A percentile compares a stretch with the other conserved stretches of the same genome.
Conservation (phyloP, 2,888 invertebrate genomes). For the Spilosoma lubricipeda region DNA sequence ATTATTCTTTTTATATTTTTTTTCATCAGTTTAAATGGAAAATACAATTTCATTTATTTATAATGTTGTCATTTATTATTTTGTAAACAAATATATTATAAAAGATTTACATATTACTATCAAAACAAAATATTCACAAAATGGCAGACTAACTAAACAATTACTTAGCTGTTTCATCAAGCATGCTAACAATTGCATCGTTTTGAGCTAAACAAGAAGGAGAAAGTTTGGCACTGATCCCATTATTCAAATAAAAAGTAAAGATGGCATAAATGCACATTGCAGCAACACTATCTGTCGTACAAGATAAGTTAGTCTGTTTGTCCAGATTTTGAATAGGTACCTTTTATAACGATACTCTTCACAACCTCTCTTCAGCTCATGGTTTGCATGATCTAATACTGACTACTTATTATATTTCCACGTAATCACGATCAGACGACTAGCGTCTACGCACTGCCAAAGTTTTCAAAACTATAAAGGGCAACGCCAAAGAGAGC, state of each 20-base stretch:
- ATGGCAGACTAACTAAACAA: slow-evolving; percentile 87
- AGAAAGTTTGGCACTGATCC: slow-evolving; percentile 86
- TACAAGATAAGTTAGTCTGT: slow-evolving; percentile 82
- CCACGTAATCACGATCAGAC: slow-evolving; percentile 46
- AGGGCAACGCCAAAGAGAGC: slow-evolving; percentile 82
- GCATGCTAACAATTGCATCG: slow-evolving; percentile 86
- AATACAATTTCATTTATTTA: slow-evolving; percentile 86
- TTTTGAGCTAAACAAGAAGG: slow-evolving; percentile 86
- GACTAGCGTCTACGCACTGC: slow-evolving; percentile 51
- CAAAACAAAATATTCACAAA: slow-evolving; percentile 87
- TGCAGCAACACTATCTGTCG: slow-evolving; percentile 80
- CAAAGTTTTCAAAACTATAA: slow-evolving; percentile 63
- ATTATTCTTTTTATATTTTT: slow-evolving; percentile 87
- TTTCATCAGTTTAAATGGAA: slow-evolving; percentile 87
- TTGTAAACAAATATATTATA: slow-evolving; percentile 87
- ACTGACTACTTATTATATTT: slow-evolving; percentile 70
- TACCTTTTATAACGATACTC: slow-evolving; percentile 85
- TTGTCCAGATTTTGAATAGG: slow-evolving; percentile 83
- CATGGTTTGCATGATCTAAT: slow-evolving; percentile 78
- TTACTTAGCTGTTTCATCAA: slow-evolving; percentile 83
- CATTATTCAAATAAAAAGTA: slow-evolving; percentile 80
- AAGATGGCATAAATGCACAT: slow-evolving; percentile 85
- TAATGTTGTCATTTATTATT: slow-evolving; percentile 86
- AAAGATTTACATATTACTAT: slow-evolving; percentile 87
- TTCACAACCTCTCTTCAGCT: slow-evolving; percentile 84